Base-by-base conservation (phyloP, 2,113 vertebrate species). In the Hystrix cristata region DNA sequence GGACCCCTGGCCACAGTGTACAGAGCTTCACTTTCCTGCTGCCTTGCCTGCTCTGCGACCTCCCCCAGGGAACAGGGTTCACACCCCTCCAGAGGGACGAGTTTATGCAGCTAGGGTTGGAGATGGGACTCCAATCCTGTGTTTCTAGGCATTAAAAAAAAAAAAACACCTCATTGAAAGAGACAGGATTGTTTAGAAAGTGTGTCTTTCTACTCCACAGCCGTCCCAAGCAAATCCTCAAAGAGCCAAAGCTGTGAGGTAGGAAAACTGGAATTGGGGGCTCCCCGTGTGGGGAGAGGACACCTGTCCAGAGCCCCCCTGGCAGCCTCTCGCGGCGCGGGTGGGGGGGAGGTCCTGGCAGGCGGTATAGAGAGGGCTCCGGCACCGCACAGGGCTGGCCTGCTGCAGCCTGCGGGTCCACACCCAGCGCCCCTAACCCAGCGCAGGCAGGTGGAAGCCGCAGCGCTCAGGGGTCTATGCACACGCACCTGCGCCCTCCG, bases 1-100 rank as follows among this genome's bases (percentile, higher is more conserved):
- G 51, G 57, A 8, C 5, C 29, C 0, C 1, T 3, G 18, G 12
- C 16, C 38, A 3, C 10, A 18, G 0, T 10, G 25, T 15, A 51
- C 23, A 57, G 12, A n/a, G 57, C 14, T 1, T 25, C 27, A 25
- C 3, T 31, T 43, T 27, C n/a, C 38, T 10, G 46, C 48, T 11
- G 3, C 12, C n/a, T 25, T 14, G n/a, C 21, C 46, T 86, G 62
- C 65, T 69, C 15, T 3, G 55, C 31, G 48, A 64, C 31, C 46
- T 8, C 4, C 5, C 57, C 12, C 93, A 18, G 25, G 4, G 5
- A 23, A 34, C 23, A 7, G 38, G 67, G 43, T 53, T 74, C 29
- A 16, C 14, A 1, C 11, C 3, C 80, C 16, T 34, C 7, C 11
- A 29, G 29, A 29, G 64, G 16, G 64, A 43, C 19, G 10, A 14